Conservation (phyloP, 2,888 invertebrate species). For the Aricia artaxerxes region DNA sequence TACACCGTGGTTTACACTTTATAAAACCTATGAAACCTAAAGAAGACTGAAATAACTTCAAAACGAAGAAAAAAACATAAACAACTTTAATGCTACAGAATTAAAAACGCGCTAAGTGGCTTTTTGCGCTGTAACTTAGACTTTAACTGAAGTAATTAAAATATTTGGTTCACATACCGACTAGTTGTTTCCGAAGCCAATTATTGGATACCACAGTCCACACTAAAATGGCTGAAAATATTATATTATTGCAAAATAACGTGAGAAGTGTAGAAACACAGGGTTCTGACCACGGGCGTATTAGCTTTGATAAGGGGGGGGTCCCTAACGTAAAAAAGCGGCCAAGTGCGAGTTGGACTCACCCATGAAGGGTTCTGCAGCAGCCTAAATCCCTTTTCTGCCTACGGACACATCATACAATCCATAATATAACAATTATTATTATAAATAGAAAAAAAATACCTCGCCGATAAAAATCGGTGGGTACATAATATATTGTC, state of each 20-base stretch:
- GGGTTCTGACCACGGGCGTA: too few relatives aligned
- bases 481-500: too few relatives aligned
- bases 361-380: too few relatives aligned
- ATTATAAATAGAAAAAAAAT: too few relatives aligned
- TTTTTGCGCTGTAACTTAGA: not conserved
- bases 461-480: too few relatives aligned
- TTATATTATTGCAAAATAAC: not conserved
- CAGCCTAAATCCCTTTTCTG: too few relatives aligned
- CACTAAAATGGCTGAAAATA: not conserved
- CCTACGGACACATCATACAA: too few relatives aligned
- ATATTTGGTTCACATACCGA: not conserved
- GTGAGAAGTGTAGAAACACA: not conserved
- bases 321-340: too few relatives aligned
- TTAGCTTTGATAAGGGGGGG: too few relatives aligned
- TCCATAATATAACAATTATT: too few relatives aligned
- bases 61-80: not conserved
- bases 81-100: not conserved
- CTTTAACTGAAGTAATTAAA: slow-evolving; percentile 11
- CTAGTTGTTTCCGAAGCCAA: slow-evolving; percentile 2
- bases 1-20: not conserved
- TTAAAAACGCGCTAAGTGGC: not conserved
- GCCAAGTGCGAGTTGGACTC: too few relatives aligned
- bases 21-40: not conserved
- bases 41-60: not conserved
- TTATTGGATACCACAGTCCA: not conserved